These are phyloP conservation scores for Aphis gossypii DNA, from an alignment of 1,140 invertebrate genomes.

Conservation along the genomic window DNA sequence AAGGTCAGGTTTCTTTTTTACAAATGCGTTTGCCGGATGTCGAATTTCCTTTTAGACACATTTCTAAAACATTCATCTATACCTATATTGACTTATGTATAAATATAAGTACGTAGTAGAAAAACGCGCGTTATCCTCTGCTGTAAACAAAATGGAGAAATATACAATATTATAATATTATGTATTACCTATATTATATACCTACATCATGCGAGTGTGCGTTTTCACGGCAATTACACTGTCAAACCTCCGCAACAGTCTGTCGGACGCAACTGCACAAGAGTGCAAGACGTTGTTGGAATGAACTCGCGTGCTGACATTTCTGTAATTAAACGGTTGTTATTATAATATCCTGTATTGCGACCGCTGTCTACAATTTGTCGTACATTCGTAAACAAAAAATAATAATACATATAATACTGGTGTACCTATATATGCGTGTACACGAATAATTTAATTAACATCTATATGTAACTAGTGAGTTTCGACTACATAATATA, in stretches of 20 bases:
- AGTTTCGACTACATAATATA: background rate
- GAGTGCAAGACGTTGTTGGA: background rate
- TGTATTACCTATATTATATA: background rate
- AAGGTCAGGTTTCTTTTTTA: background rate
- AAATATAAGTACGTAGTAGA: background rate
- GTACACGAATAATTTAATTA: background rate
- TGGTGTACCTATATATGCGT: background rate
- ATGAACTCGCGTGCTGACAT: slow-evolving; percentile 34
- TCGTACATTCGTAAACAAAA: background rate
- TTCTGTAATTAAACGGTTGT: slow-evolving; percentile 10
- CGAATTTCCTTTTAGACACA: background rate
- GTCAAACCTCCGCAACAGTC: background rate
- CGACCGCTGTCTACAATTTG: background rate
- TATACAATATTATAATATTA: slow-evolving; percentile 7
- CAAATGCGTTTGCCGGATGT: slow-evolving; percentile 18
- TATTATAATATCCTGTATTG: background rate
- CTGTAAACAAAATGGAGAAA: background rate
- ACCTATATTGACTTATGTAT: background rate
- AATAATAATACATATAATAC: background rate
- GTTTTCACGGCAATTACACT: slow-evolving; percentile 22
- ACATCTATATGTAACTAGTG: background rate
- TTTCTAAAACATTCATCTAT: background rate
- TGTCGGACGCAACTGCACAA: background rate
- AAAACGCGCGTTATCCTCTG: background rate
- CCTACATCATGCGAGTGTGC: background rate